These are phyloP conservation scores for Thalassaphorura encarpata DNA, from an alignment of 1,140 invertebrate species.

Conservation along the genomic window DNA sequence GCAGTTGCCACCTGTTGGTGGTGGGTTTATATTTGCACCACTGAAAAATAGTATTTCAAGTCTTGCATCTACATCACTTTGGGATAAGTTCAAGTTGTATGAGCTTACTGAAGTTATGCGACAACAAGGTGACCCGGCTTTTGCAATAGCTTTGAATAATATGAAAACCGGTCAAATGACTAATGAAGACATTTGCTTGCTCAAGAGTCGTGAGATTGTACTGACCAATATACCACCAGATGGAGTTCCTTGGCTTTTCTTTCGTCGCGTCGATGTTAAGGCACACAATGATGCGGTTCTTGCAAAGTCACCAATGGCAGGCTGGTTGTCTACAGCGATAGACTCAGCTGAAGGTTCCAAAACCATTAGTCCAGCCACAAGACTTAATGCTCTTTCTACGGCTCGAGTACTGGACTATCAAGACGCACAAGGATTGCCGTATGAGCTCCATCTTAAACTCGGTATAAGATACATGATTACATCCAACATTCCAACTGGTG, in stretches of 20 bases:
- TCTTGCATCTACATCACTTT: neutral
- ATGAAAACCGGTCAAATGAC: conserved; percentile 12
- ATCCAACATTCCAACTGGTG: conserved; percentile 33
- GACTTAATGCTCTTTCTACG: no score
- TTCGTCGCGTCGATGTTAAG: neutral
- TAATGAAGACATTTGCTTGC: neutral
- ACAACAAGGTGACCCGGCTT: conserved; percentile 2
- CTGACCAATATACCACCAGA: neutral
- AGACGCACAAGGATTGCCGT: conserved; percentile 34
- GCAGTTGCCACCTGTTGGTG: conserved; percentile 33
- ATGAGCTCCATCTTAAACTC: conserved; percentile 31
- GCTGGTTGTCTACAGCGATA: neutral
- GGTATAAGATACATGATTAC: conserved; percentile 36
- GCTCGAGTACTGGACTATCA: neutral
- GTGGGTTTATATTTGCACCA: neutral
- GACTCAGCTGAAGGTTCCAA: neutral
- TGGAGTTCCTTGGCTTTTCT: neutral
- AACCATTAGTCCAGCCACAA: no score
- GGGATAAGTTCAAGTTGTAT: conserved; percentile 2
- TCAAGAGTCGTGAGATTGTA: conserved; percentile 3
- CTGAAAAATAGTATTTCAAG: neutral
- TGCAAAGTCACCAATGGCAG: neutral
- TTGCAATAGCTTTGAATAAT: conserved; percentile 13
- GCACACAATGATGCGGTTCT: neutral
- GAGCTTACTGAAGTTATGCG: conserved; percentile 16